Conservation (phyloP, 2,113 vertebrate species). For the Gnathonemus echidnorhynchus region DNA sequence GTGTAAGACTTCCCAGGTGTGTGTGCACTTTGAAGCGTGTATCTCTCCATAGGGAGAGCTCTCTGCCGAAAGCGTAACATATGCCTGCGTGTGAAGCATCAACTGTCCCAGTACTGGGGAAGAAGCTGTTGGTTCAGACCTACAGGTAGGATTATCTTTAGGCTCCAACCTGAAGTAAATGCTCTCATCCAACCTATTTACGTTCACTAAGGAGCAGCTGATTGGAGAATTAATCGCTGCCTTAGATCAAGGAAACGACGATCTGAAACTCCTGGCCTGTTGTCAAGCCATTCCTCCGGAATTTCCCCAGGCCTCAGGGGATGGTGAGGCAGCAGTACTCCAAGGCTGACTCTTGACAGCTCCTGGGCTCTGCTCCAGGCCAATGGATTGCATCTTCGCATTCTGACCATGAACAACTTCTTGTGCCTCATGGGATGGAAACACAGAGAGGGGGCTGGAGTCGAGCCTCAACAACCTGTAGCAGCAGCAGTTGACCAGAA, state of each 20-base stretch:
- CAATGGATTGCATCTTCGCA: neutral
- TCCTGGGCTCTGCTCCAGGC: neutral
- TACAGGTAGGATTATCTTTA: neutral
- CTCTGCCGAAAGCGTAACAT: neutral
- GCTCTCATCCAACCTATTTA: neutral
- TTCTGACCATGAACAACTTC: neutral
- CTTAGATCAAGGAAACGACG: neutral
- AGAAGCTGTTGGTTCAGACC: neutral
- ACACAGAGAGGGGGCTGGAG: neutral
- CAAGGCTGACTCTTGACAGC: neutral
- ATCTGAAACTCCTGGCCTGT: neutral
- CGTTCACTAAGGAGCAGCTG: neutral
- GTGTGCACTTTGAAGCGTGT: neutral
- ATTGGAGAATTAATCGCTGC: neutral
- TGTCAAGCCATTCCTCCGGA: neutral
- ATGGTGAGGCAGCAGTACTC: neutral
- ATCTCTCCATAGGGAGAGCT: neutral
- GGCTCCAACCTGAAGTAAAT: neutral
- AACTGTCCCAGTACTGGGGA: neutral
- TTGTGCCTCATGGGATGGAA: neutral
- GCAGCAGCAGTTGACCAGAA: neutral
- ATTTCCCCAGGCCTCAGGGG: neutral
- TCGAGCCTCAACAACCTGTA: neutral
- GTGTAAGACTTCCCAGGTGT: neutral
- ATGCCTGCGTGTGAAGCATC: neutral